Conservation (phyloP, 2,888 invertebrate genomes). For the Rosalia funebris region DNA sequence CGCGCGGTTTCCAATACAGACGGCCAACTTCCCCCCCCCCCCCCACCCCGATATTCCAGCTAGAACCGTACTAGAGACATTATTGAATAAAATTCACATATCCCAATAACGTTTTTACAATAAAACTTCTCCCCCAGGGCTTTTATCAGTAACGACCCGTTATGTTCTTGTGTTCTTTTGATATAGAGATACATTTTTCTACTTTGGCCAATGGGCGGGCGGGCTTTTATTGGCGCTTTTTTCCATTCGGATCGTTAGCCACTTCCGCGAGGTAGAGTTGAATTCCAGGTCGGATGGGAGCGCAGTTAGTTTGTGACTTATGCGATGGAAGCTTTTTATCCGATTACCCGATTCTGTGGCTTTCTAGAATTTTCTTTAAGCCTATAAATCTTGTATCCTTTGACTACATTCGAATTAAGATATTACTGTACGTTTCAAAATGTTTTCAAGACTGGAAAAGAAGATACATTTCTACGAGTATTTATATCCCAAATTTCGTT, state of each 20-base stretch:
- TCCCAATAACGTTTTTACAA: constrained; percentile 24
- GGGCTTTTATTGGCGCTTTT: constrained; percentile 1
- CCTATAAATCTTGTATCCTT: too few species aligned
- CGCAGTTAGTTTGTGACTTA: too few species aligned
- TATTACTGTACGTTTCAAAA: too few species aligned
- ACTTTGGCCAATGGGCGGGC: background rate
- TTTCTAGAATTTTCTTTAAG: too few species aligned
- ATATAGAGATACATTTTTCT: constrained; percentile 15
- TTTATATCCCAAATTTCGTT: too few species aligned
- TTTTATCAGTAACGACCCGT: constrained; percentile 20
- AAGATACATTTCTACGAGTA: too few species aligned
- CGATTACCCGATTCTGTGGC: too few species aligned
- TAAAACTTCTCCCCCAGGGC: constrained; percentile 16
- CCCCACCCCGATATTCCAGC: constrained; percentile 11
- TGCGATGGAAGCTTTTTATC: too few species aligned
- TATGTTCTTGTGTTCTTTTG: constrained; percentile 18
- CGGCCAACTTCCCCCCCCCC: constrained; percentile 9
- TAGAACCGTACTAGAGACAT: constrained; percentile 14
- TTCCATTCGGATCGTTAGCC: background rate
- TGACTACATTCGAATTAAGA: too few species aligned
- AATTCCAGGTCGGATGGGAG: too few species aligned
- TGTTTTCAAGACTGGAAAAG: too few species aligned
- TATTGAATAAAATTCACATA: constrained; percentile 26
- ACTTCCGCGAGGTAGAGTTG: too few species aligned
- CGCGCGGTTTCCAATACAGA: constrained; percentile 11